These are phyloP conservation scores for Hydrozoanthus tunicans DNA, from an alignment of 64 coral and sea anemone species.

Conservation along the genomic window DNA sequence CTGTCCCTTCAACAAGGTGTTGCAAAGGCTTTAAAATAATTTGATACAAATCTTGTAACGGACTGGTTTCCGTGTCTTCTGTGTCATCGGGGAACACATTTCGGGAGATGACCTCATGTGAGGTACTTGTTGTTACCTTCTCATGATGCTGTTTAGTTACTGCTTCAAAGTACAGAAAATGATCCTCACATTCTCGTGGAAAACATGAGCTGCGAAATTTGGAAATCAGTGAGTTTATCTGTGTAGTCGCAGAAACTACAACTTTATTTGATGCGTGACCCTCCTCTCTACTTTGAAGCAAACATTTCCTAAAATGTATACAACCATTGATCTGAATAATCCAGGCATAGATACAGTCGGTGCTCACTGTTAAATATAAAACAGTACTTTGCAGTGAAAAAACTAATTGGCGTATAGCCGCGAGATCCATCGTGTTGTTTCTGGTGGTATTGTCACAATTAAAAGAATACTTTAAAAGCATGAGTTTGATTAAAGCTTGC, in stretches of 20 bases:
- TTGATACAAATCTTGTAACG: background rate
- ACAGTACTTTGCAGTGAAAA: slow-evolving; percentile 41
- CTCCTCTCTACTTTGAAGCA: background rate
- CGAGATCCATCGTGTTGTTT: slow-evolving; percentile 15
- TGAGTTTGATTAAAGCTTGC: background rate
- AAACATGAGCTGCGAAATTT: background rate
- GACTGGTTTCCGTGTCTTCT: background rate
- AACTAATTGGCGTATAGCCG: background rate
- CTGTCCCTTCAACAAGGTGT: background rate
- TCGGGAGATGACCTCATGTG: background rate
- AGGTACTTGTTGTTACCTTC: background rate
- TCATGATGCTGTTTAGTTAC: background rate
- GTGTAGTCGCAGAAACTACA: no score
- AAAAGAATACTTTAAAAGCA: background rate
- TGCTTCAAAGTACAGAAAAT: background rate
- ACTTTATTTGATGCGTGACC: background rate
- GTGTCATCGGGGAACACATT: background rate
- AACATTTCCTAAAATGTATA: slow-evolving; percentile 43
- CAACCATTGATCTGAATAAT: slow-evolving; percentile 41
- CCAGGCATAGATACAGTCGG: slow-evolving; percentile 18
- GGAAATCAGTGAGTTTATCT: background rate
- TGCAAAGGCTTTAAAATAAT: background rate
- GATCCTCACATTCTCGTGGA: slow-evolving; percentile 8
- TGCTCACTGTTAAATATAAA: slow-evolving; percentile 28
- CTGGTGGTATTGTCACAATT: background rate